phyloP scores from a whole-genome alignment of 2,888 invertebrate genomes.

The Encarsia formosa region DNA sequence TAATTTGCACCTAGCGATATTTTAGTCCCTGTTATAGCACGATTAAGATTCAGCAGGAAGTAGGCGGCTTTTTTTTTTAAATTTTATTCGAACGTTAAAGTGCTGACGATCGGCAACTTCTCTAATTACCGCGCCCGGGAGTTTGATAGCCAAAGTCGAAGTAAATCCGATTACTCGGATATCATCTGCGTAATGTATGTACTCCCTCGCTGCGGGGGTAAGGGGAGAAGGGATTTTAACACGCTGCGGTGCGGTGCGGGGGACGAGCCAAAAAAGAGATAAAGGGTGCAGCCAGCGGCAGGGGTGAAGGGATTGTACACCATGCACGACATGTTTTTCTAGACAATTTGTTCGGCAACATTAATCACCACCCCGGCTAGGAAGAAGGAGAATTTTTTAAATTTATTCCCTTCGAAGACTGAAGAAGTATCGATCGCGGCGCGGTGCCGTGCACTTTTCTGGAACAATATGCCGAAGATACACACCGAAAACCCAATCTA shows the following conservation, averaged over 20 bases:
- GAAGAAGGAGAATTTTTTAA: constrained; percentile 20
- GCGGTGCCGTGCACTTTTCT: too few species aligned
- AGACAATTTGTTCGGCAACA: constrained; percentile 55
- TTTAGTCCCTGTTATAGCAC: too few species aligned
- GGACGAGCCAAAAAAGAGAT: constrained; percentile 33
- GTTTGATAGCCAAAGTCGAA: constrained; percentile 51
- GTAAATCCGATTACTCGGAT: constrained; percentile 51
- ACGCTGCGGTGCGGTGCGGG: not conserved
- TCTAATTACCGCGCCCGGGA: constrained; percentile 47
- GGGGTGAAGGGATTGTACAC: constrained; percentile 33
- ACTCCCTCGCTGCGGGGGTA: constrained; percentile 28
- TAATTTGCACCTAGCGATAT: too few species aligned
- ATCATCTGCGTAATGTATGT: constrained; percentile 51
- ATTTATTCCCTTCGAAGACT: constrained; percentile 26
- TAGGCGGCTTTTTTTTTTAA: too few species aligned
- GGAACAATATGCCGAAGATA: too few species aligned
- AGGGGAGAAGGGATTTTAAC: not conserved
- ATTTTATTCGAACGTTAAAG: too few species aligned
- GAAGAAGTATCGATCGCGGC: too few species aligned
- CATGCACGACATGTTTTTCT: constrained; percentile 52
- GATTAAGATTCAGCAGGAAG: too few species aligned
- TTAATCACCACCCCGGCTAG: constrained; percentile 50
- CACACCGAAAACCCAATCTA: too few species aligned
- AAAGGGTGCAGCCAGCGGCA: constrained; percentile 44
- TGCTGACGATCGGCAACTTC: constrained; percentile 18